phyloP scores from a whole-genome alignment of 2,888 invertebrate genomes.

The Ephialtes manifestator region DNA sequence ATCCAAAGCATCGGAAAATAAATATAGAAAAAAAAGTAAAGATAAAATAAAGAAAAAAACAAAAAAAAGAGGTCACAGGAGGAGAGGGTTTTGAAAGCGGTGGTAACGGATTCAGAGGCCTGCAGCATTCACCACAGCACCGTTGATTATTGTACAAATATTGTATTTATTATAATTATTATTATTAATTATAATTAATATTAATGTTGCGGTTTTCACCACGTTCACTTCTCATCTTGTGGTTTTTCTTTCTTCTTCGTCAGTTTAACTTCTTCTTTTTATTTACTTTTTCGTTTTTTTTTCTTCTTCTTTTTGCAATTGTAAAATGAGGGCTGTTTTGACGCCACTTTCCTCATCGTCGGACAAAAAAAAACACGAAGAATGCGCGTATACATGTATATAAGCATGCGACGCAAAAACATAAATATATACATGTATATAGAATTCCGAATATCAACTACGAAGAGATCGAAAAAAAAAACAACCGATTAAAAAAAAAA shows the following conservation, averaged over 20 bases:
- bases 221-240: conserved; percentile 81
- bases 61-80: conserved; percentile 59
- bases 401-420: conserved; percentile 67
- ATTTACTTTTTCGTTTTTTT: conserved; percentile 46
- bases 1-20: conserved; percentile 11
- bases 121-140: conserved; percentile 83
- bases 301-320: conserved; percentile 69
- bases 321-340: conserved; percentile 66
- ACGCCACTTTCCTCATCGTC: conserved; percentile 59
- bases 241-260: conserved; percentile 75
- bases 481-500: conserved; percentile 52
- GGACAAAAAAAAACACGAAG: conserved; percentile 51
- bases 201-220: conserved; percentile 85
- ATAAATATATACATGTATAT: conserved; percentile 70
- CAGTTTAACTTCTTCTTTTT: conserved; percentile 76
- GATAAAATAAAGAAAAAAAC: conserved; percentile 34
- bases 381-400: conserved; percentile 71
- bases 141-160: conserved; percentile 86
- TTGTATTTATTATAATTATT: conserved; percentile 86
- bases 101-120: conserved; percentile 72
- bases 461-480: conserved; percentile 48
- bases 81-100: conserved; percentile 49
- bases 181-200: conserved; percentile 85
- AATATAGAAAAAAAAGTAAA: background rate
- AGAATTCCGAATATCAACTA: conserved; percentile 58